These are phyloP conservation scores for Micrastur ruficollis DNA, from an alignment of 2,797 vertebrate genomes.

Conservation along the genomic window DNA sequence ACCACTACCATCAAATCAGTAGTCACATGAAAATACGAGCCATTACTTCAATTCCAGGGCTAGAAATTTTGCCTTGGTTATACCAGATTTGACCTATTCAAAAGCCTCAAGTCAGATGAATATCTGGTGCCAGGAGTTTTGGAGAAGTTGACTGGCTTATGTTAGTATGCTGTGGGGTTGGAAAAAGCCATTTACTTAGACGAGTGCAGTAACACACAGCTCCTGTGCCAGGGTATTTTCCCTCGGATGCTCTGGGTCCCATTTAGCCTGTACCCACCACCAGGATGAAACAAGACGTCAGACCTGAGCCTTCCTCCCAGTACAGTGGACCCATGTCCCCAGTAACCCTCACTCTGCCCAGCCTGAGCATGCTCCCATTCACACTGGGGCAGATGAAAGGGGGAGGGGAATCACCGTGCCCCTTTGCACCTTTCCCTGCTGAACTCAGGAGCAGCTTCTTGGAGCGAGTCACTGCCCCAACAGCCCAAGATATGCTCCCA, in stretches of 20 bases:
- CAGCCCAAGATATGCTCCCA: not conserved
- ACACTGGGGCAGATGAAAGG: fast-evolving
- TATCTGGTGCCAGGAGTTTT: not conserved
- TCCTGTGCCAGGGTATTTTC: not conserved
- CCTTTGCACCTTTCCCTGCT: not conserved
- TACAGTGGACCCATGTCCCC: too few relatives aligned
- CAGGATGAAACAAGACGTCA: not conserved
- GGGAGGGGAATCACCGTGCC: not conserved
- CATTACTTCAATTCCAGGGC: not conserved
- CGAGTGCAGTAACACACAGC: not conserved
- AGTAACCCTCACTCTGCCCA: not conserved
- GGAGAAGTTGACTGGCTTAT: not conserved
- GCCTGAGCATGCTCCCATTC: not conserved
- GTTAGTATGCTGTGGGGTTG: not conserved
- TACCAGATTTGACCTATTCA: not conserved
- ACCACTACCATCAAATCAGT: not conserved
- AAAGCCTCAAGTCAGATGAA: not conserved
- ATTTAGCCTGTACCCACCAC: not conserved
- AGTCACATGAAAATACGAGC: not conserved
- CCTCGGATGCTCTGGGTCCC: not conserved
- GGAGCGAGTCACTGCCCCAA: not conserved
- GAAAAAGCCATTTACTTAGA: not conserved
- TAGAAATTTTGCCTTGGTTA: not conserved
- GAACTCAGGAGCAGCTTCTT: not conserved
- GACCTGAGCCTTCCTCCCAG: not conserved